Conservation (phyloP, 2,888 invertebrate genomes). For the Petrolisthes cinctipes region DNA sequence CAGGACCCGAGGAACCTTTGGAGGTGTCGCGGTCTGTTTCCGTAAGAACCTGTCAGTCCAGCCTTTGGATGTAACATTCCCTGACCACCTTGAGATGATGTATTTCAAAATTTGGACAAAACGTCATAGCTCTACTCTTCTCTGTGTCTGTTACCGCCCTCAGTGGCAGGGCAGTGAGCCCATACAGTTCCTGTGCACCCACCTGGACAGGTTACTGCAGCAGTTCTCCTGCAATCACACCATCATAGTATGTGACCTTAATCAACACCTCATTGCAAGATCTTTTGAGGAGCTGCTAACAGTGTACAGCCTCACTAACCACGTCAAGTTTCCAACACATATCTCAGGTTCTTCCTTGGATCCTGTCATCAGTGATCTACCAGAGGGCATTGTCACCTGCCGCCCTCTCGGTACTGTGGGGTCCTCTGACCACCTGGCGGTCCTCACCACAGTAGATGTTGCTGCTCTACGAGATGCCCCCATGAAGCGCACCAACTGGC, state of each 20-base stretch:
- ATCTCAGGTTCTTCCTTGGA: no score
- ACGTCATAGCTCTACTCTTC: background rate
- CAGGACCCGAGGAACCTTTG: no score
- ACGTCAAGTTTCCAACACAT: no score
- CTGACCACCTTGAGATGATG: no score
- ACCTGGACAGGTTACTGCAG: background rate
- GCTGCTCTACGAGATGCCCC: background rate
- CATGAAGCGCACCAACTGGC: conserved; percentile 8
- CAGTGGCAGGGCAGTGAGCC: no score
- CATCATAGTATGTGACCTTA: background rate
- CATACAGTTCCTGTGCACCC: background rate
- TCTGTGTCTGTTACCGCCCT: background rate
- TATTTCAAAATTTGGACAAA: background rate
- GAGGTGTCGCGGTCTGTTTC: no score
- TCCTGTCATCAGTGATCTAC: background rate
- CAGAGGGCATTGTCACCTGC: background rate
- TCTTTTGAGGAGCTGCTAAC: no score
- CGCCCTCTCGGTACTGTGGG: background rate
- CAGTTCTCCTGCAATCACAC: background rate
- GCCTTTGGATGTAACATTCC: background rate
- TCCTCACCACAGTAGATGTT: background rate
- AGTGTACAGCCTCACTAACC: no score
- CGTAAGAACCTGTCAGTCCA: conserved; percentile 15
- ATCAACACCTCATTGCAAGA: background rate
- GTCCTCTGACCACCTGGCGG: background rate